Conservation (phyloP, 2,113 vertebrate genomes). For the Calidris pugnax region DNA sequence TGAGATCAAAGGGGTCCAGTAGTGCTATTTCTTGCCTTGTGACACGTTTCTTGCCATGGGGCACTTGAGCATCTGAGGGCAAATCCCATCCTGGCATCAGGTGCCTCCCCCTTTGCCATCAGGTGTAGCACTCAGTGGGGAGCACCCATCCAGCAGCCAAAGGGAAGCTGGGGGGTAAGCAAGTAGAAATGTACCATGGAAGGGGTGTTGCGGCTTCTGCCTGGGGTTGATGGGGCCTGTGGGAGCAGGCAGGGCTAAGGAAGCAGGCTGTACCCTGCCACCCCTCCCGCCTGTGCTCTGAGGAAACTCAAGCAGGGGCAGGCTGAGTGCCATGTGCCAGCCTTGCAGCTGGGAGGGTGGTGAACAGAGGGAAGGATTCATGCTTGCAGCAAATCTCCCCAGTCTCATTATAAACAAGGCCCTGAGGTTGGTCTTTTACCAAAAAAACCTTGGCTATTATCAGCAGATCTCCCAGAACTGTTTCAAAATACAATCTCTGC, state of each 20-base stretch:
- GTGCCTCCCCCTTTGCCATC: background rate
- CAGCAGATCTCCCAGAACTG: background rate
- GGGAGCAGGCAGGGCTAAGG: background rate
- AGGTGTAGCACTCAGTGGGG: background rate
- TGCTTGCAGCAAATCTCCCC: background rate
- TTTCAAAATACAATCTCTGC: background rate
- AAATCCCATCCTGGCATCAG: background rate
- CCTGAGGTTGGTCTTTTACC: background rate
- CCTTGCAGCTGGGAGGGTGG: background rate
- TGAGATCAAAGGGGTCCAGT: background rate
- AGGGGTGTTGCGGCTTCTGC: fast-evolving
- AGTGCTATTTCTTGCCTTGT: background rate
- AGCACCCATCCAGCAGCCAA: background rate
- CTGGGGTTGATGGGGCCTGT: background rate
- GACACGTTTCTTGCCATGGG: background rate
- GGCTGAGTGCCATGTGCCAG: background rate
- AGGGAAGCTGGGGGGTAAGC: background rate
- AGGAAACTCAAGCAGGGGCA: background rate
- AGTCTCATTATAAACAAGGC: background rate
- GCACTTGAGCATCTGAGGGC: background rate
- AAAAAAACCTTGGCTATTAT: background rate
- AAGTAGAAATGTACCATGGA: fast-evolving
- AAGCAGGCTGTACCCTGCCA: background rate
- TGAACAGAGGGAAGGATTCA: background rate
- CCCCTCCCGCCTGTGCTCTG: background rate